Conservation (phyloP, 1,140 invertebrate species). For the Diachasmimorpha longicaudata region DNA sequence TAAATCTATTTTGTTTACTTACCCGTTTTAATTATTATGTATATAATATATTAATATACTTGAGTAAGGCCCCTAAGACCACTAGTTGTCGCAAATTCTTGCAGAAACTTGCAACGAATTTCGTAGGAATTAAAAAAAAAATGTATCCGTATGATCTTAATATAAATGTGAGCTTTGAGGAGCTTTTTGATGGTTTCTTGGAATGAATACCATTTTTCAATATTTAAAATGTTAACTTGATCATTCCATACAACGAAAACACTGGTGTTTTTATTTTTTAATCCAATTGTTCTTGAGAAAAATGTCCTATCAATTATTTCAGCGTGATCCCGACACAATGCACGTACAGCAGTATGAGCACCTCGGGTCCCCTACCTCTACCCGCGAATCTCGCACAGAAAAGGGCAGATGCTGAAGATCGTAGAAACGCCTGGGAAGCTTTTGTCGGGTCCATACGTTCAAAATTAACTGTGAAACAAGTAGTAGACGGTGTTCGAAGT, state of each 20-base stretch:
- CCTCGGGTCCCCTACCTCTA: conserved; percentile 32
- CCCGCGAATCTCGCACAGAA: conserved; percentile 26
- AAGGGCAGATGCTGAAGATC: conserved; percentile 49
- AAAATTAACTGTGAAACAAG: conserved; percentile 83
- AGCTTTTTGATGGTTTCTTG: too few species aligned
- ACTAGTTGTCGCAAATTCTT: too few species aligned
- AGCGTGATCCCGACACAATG: conserved; percentile 59
- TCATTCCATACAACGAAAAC: too few species aligned
- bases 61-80: too few species aligned
- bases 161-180: too few species aligned
- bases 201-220: too few species aligned
- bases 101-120: too few species aligned
- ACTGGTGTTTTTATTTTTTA: background rate
- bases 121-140: too few species aligned
- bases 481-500: conserved; percentile 78
- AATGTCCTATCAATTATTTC: conserved; percentile 48
- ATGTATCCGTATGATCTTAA: too few species aligned
- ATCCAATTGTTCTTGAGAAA: conserved; percentile 59
- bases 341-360: conserved; percentile 48
- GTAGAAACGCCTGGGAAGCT: conserved; percentile 69
- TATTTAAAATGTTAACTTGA: too few species aligned
- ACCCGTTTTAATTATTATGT: background rate
- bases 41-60: too few species aligned
- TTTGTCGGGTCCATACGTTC: conserved; percentile 78
- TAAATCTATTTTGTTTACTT: background rate